Conservation (phyloP, 2,797 vertebrate genomes). For the Aphelocoma californica region DNA sequence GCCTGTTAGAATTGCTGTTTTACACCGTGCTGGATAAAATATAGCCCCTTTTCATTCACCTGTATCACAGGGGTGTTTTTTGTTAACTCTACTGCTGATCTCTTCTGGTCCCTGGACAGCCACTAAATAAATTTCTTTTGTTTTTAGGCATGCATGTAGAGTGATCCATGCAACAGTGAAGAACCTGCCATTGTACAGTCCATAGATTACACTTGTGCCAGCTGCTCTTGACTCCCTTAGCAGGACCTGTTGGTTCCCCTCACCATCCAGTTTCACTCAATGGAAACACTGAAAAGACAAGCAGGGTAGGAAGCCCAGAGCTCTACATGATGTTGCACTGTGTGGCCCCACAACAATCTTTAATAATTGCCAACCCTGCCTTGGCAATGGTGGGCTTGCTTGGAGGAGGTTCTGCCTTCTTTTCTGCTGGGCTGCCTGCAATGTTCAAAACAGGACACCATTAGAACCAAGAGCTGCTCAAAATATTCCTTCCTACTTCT, state of each 20-base stretch:
- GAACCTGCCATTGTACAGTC: slow-evolving; percentile 71
- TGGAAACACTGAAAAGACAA: slow-evolving; percentile 44
- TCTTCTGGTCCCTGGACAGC: slow-evolving; percentile 71
- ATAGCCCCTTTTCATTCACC: background rate
- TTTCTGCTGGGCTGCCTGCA: slow-evolving; percentile 85
- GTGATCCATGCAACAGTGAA: slow-evolving; percentile 81
- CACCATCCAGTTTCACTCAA: slow-evolving; percentile 32
- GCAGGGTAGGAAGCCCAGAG: background rate
- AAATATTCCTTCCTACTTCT: background rate
- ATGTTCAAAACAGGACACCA: background rate
- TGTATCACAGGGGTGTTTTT: background rate
- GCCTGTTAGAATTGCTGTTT: slow-evolving; percentile 21
- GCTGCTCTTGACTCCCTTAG: slow-evolving; percentile 29
- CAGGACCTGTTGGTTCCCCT: slow-evolving; percentile 64
- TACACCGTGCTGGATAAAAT: slow-evolving; percentile 25
- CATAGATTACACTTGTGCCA: slow-evolving; percentile 33
- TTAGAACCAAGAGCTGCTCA: background rate
- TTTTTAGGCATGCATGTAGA: slow-evolving; percentile 78
- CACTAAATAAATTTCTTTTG: slow-evolving; percentile 72
- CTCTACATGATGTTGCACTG: slow-evolving; percentile 94
- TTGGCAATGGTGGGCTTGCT: slow-evolving; percentile 93
- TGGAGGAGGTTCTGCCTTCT: slow-evolving; percentile 88
- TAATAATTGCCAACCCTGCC: slow-evolving; percentile 90
- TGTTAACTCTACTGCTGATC: slow-evolving; percentile 52
- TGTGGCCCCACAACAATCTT: slow-evolving; percentile 95